Evolutionary conservation across 2,888 invertebrate genomes (phyloP).

Genomic region (Leptopilina drosophilae): DNA sequence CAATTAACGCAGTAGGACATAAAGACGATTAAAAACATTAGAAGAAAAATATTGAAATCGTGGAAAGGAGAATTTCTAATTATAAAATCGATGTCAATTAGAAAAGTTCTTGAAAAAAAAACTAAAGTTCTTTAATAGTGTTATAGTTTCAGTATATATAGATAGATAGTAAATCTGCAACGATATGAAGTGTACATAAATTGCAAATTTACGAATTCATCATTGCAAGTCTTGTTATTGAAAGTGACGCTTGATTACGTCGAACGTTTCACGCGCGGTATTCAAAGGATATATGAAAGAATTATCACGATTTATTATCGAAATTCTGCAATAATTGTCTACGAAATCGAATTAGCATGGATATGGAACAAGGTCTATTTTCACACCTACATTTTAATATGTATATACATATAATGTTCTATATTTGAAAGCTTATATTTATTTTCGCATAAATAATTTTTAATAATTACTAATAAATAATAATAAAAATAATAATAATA

Average conservation of each 20-base stretch:
- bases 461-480: too few relatives aligned
- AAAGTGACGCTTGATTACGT: conserved; percentile 27
- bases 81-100: too few relatives aligned
- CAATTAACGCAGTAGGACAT: too few relatives aligned
- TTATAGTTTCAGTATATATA: too few relatives aligned
- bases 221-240: neutral
- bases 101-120: too few relatives aligned
- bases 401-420: neutral
- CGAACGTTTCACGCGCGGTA: neutral
- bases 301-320: conserved; percentile 14
- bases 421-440: neutral
- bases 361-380: conserved; percentile 23
- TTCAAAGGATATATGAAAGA: conserved; percentile 25
- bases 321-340: neutral
- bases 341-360: conserved; percentile 18
- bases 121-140: neutral
- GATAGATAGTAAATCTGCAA: neutral
- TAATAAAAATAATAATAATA: too few relatives aligned
- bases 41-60: too few relatives aligned
- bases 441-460: too few relatives aligned
- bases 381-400: neutral
- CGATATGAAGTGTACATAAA: neutral
- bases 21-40: too few relatives aligned
- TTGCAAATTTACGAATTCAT: conserved; percentile 1
- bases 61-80: too few relatives aligned